These are phyloP conservation scores for Druceiella hillmani DNA, from an alignment of 2,888 invertebrate genomes.

Conservation along the genomic window DNA sequence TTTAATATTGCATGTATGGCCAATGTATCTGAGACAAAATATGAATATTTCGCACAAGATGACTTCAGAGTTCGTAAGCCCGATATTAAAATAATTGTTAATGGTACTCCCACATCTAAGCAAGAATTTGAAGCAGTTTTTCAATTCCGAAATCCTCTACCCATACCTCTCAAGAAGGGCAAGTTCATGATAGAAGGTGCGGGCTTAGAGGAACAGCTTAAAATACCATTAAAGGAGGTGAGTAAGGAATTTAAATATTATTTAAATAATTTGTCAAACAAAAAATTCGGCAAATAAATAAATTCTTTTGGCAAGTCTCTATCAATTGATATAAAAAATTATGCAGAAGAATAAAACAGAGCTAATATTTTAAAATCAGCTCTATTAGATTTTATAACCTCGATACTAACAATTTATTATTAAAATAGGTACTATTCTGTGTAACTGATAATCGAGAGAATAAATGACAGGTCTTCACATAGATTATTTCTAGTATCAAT, in stretches of 20 bases:
- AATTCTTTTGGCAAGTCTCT: too few species aligned
- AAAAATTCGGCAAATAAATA: background rate
- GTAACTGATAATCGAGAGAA: too few species aligned
- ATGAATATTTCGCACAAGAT: constrained; percentile 84
- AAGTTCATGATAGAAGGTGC: constrained; percentile 79
- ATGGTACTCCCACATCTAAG: constrained; percentile 48
- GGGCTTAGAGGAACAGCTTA: constrained; percentile 68
- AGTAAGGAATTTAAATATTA: constrained; percentile 12
- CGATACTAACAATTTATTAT: too few species aligned
- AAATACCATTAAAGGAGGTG: constrained; percentile 63
- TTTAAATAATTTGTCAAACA: background rate
- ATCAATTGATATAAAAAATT: too few species aligned
- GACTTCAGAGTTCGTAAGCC: constrained; percentile 87
- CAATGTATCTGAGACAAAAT: constrained; percentile 72
- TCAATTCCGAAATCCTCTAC: constrained; percentile 75
- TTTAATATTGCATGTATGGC: constrained; percentile 82
- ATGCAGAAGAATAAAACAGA: too few species aligned
- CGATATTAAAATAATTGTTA: constrained; percentile 71
- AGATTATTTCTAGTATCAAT: too few species aligned
- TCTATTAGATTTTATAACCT: too few species aligned
- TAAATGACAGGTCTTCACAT: too few species aligned
- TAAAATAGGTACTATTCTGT: too few species aligned
- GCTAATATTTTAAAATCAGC: too few species aligned
- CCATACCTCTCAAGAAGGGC: constrained; percentile 69
- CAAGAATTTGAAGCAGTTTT: constrained; percentile 56